Percentiles rank a stretch among this genome's conserved stretches.
Evolutionary conservation across 2,888 invertebrate genomes (phyloP).

Genomic region (Tetragnatha montana): DNA sequence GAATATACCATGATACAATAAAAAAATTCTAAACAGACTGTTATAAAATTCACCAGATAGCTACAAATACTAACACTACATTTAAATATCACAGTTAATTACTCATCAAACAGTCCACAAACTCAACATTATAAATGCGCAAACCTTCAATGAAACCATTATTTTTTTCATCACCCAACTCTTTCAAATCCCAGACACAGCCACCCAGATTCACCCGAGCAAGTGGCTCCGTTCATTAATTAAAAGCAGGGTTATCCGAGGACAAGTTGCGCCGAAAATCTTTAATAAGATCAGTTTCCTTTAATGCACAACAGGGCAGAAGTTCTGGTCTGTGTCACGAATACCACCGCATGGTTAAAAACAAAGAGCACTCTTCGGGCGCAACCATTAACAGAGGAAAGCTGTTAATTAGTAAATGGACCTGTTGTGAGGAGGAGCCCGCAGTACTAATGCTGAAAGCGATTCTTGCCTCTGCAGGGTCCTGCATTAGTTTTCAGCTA

Average conservation of each 20-base stretch:
- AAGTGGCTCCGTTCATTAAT: neutral
- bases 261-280: neutral
- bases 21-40: no score
- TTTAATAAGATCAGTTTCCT: constrained; percentile 32
- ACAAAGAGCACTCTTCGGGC: constrained; percentile 11
- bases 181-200: neutral
- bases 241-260: neutral
- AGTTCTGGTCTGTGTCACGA: constrained; percentile 7
- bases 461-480: neutral
- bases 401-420: constrained; percentile 46
- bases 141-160: neutral
- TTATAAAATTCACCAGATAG: no score
- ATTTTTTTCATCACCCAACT: neutral
- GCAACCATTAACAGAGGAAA: constrained; percentile 20
- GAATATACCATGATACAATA: no score
- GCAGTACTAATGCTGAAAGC: constrained; percentile 7
- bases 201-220: neutral
- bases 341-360: constrained; percentile 7
- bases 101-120: neutral
- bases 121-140: neutral
- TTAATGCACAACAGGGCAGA: neutral
- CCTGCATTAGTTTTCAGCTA: neutral
- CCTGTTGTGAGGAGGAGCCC: constrained; percentile 6
- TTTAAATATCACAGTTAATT: no score
- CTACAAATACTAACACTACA: no score